Evolutionary conservation across 2,113 vertebrate species (phyloP).

Genomic region (Callopanchax toddi): DNA sequence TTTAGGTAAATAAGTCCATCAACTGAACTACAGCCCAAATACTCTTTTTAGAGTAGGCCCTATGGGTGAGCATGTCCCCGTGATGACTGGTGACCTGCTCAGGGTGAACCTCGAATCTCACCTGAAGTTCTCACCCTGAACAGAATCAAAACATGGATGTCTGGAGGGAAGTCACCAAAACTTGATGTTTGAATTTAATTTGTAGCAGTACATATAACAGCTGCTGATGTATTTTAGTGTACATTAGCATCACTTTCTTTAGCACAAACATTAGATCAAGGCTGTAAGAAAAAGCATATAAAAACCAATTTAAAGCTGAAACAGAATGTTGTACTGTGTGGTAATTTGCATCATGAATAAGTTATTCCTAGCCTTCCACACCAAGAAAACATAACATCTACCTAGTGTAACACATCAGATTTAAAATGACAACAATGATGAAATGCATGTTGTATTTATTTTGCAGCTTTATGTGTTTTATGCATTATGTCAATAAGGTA

Average conservation of each 20-base stretch:
- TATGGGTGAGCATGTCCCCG: too few relatives aligned
- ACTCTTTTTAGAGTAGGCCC: too few relatives aligned
- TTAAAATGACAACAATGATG: background rate
- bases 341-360: constrained; percentile 30
- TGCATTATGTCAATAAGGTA: background rate
- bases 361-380: constrained; percentile 18
- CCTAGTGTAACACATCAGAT: background rate
- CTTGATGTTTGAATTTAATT: too few relatives aligned
- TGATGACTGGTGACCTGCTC: too few relatives aligned
- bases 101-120: too few relatives aligned
- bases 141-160: too few relatives aligned
- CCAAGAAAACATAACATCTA: background rate
- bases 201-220: background rate
- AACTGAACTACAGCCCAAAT: too few relatives aligned
- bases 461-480: too few relatives aligned
- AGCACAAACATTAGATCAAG: constrained; percentile 19
- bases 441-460: background rate
- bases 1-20: too few relatives aligned
- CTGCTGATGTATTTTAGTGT: background rate
- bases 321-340: background rate
- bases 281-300: background rate
- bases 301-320: background rate
- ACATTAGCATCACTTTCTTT: constrained; percentile 13
- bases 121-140: too few relatives aligned
- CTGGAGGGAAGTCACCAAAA: too few relatives aligned